These are phyloP conservation scores for Tapera naevia DNA, from an alignment of 2,797 vertebrate species.

Conservation along the genomic window DNA sequence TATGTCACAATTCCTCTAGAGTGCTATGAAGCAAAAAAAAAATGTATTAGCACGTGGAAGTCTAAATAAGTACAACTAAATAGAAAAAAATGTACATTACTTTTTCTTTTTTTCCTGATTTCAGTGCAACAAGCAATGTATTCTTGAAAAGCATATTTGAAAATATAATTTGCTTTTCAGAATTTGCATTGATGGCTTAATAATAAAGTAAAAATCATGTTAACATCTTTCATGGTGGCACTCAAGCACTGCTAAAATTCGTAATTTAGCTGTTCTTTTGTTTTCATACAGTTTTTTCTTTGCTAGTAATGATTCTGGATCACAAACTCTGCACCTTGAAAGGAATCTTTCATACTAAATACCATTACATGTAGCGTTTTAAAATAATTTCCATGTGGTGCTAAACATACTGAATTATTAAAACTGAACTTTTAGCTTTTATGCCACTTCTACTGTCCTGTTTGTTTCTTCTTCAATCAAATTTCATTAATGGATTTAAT, in stretches of 20 bases:
- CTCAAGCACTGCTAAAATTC: neutral
- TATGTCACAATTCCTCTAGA: neutral
- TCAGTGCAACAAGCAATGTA: neutral
- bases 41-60: rapidly evolving
- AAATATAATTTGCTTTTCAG: neutral
- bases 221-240: neutral
- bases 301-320: neutral
- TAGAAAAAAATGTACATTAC: neutral
- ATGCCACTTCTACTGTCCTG: neutral
- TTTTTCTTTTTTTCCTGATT: neutral
- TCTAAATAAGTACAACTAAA: neutral
- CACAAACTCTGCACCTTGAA: neutral
- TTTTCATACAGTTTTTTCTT: neutral
- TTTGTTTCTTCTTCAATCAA: neutral
- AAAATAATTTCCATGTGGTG: neutral
- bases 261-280: neutral
- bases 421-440: neutral
- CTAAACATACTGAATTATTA: neutral
- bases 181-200: neutral
- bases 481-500: neutral
- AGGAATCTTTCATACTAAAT: neutral
- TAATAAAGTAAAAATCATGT: neutral
- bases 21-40: neutral
- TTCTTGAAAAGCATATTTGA: neutral
- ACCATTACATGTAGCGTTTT: neutral